Percentiles rank a stretch among this genome's conserved stretches.
Conservation (phyloP, 2,113 vertebrate genomes). For the Hippocampus abdominalis region DNA sequence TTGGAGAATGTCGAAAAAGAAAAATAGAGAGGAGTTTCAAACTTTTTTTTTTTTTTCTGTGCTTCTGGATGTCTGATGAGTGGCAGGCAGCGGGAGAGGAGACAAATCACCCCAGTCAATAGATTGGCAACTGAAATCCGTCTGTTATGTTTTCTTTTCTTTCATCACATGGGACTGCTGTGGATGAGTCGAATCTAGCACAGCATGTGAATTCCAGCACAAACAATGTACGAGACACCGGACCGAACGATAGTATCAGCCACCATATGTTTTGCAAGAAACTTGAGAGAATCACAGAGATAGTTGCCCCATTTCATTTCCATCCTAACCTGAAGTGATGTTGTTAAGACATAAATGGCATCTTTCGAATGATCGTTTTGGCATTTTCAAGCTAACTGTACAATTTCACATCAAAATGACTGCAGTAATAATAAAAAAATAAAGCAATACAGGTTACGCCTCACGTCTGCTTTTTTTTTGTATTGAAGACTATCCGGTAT, state of each 20-base stretch:
- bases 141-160: not conserved
- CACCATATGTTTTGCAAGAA: too few species aligned
- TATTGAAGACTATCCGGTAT: too few species aligned
- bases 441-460: too few species aligned
- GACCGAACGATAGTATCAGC: too few species aligned
- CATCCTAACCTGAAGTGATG: too few species aligned
- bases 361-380: too few species aligned
- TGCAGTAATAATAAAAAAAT: not conserved
- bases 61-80: slow-evolving; percentile 4
- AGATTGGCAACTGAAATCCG: not conserved
- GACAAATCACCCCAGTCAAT: not conserved
- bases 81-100: not conserved
- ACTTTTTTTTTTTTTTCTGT: not conserved
- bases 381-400: too few species aligned
- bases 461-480: too few species aligned
- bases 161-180: not conserved
- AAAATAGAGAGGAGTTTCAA: not conserved
- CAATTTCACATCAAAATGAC: not conserved
- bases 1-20: slow-evolving; percentile 9
- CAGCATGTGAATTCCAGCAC: not conserved
- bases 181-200: not conserved
- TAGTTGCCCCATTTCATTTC: too few species aligned
- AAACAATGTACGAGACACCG: not conserved
- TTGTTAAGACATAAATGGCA: too few species aligned
- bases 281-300: too few species aligned